These are phyloP conservation scores for Aethes cnicana DNA, from an alignment of 2,888 invertebrate species.

Conservation along the genomic window DNA sequence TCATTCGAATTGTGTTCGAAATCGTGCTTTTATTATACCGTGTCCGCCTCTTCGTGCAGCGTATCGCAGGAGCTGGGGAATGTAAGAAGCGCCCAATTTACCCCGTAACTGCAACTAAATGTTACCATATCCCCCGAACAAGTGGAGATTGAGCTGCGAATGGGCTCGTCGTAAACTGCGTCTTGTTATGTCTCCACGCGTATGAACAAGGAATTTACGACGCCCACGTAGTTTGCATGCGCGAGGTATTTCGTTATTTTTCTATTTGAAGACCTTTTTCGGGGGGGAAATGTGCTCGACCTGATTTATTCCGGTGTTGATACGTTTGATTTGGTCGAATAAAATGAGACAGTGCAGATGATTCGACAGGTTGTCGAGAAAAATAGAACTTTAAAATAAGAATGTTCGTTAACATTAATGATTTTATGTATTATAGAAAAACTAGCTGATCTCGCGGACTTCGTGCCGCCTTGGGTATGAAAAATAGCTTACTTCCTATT, in stretches of 20 bases:
- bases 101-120: slow-evolving; percentile 73
- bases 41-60: slow-evolving; percentile 48
- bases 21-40: background rate
- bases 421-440: too few species aligned
- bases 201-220: slow-evolving; percentile 58
- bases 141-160: slow-evolving; percentile 75
- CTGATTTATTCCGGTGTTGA: background rate
- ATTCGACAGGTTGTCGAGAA: too few species aligned
- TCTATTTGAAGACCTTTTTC: slow-evolving; percentile 9
- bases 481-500: too few species aligned
- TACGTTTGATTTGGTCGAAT: background rate
- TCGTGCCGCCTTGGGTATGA: too few species aligned
- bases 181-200: slow-evolving; percentile 60
- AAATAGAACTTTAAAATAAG: too few species aligned
- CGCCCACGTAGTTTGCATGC: slow-evolving; percentile 35
- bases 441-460: too few species aligned
- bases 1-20: too few species aligned
- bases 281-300: background rate
- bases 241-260: slow-evolving; percentile 9
- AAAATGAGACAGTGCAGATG: too few species aligned
- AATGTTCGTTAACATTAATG: too few species aligned
- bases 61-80: slow-evolving; percentile 50
- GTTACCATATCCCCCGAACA: slow-evolving; percentile 71
- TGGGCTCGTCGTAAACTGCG: slow-evolving; percentile 67
- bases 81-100: slow-evolving; percentile 70